Evolutionary conservation across 2,797 vertebrate species (phyloP), one percentile per base, ranked within the genome.

Genomic region (Scleropages formosus): DNA sequence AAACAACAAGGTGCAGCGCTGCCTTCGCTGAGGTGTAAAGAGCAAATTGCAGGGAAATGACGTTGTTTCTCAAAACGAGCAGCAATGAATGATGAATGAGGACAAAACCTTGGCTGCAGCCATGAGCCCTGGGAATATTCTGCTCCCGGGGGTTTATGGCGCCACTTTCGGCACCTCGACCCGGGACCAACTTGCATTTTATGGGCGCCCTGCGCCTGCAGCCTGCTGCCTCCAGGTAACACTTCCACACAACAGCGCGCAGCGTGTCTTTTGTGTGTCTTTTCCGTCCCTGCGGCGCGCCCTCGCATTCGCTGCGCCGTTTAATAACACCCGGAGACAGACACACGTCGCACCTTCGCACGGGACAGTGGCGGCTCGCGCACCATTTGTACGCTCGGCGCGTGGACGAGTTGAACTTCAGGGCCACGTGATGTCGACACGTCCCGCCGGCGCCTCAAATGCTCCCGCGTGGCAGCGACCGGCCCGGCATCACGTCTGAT

Each of bases 161-260:
- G 91, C 82, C 51, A 47, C 0, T 13, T 0, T 65, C 82, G 18
- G 83, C 91, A 77, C 90, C 51, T 75, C 49, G 68, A 74, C 81
- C 86, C 75, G 79, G 75, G 61, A 68, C 64, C 80, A 61, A 59
- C 78, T 81, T 78, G 39, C 77, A 78, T 80, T n/a, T 77, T 80
- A 76, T 80, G 61, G 44, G 15, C 31, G 76, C 65, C 62, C 65
- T 69, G 71, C 75, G 80, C 84, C 85, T 84, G 84, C 67, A 79
- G 79, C 66, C 77, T 84, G 84, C 67, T 79, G 79, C 66, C 77
- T 73, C 62, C 15, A 51, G 27, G 31, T 64, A 68, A 79, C 82
- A 81, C 83, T 78, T 84, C 73, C 22, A 18, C 71, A 77, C 79
- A 79, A 82, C 74, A 64, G 68, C 73, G 74, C 69, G 44, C 71